phyloP scores from a whole-genome alignment of 2,113 vertebrate species.

The Eulemur macaco region DNA sequence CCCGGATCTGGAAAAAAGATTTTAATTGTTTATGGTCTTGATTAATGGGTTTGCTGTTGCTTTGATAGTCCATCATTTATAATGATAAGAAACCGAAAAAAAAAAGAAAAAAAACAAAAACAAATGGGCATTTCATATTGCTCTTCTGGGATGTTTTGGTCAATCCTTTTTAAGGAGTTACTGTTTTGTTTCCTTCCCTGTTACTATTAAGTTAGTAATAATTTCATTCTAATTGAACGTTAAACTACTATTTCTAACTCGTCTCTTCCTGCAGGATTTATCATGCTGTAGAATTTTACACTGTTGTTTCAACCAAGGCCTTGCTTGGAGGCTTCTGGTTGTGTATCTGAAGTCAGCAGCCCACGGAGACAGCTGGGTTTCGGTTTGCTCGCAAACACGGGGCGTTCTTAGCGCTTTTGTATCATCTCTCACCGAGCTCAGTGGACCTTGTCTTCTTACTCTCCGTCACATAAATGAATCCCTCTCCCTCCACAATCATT shows the following conservation, averaged over 20 bases:
- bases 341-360: slow-evolving; percentile 28
- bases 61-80: slow-evolving; percentile 70
- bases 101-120: background rate
- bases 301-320: slow-evolving; percentile 48
- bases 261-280: slow-evolving; percentile 48
- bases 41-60: slow-evolving; percentile 79
- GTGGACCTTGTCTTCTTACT: background rate
- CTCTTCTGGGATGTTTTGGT: slow-evolving; percentile 61
- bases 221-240: slow-evolving; percentile 70
- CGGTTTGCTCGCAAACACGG: background rate
- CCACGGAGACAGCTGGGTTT: slow-evolving; percentile 8
- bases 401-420: background rate
- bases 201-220: slow-evolving; percentile 72
- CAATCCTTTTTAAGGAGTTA: slow-evolving; percentile 60
- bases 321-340: slow-evolving; percentile 56
- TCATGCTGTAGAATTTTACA: slow-evolving; percentile 48
- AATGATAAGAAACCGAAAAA: slow-evolving; percentile 66
- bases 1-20: slow-evolving; percentile 79
- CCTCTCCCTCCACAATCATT: background rate
- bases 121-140: slow-evolving; percentile 69
- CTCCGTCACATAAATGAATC: slow-evolving; percentile 39
- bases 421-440: background rate
- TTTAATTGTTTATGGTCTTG: slow-evolving; percentile 81
- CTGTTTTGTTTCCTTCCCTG: slow-evolving; percentile 67
- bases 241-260: slow-evolving; percentile 57